Evolutionary conservation across 1,140 invertebrate genomes (phyloP).

Genomic region (Spodoptera litura): DNA sequence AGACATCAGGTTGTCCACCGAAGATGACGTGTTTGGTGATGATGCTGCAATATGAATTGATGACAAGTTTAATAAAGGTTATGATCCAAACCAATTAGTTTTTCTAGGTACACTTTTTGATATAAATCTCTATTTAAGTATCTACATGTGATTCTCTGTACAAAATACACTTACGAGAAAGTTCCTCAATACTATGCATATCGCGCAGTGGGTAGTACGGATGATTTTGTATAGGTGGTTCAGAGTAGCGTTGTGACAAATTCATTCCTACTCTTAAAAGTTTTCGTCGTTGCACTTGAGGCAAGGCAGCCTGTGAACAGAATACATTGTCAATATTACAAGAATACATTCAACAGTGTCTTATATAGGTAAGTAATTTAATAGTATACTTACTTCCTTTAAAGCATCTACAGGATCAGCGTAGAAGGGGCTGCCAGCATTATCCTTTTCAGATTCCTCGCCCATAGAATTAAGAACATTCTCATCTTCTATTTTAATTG

Average conservation of each 20-base stretch:
- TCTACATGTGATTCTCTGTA: no score
- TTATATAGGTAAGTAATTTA: slow-evolving; percentile 9
- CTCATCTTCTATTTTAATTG: slow-evolving; percentile 79
- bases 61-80: no score
- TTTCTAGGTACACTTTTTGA: no score
- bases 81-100: no score
- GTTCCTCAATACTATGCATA: slow-evolving; percentile 86
- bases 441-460: slow-evolving; percentile 83
- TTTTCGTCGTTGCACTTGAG: slow-evolving; percentile 80
- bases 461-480: slow-evolving; percentile 59
- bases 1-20: slow-evolving; percentile 89
- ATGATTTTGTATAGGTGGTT: slow-evolving; percentile 86
- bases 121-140: no score
- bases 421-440: slow-evolving; percentile 95
- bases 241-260: slow-evolving; percentile 86
- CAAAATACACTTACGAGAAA: slow-evolving; percentile 77
- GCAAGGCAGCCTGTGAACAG: slow-evolving; percentile 73
- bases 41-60: slow-evolving; percentile 67
- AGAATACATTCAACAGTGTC: neutral
- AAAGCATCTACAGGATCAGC: slow-evolving; percentile 96
- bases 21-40: slow-evolving; percentile 88
- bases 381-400: slow-evolving; percentile 77
- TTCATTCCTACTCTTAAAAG: slow-evolving; percentile 73
- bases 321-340: neutral
- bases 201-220: slow-evolving; percentile 84